Evolutionary conservation across 2,113 vertebrate species (phyloP).

Genomic region (Ciconia stormi): DNA sequence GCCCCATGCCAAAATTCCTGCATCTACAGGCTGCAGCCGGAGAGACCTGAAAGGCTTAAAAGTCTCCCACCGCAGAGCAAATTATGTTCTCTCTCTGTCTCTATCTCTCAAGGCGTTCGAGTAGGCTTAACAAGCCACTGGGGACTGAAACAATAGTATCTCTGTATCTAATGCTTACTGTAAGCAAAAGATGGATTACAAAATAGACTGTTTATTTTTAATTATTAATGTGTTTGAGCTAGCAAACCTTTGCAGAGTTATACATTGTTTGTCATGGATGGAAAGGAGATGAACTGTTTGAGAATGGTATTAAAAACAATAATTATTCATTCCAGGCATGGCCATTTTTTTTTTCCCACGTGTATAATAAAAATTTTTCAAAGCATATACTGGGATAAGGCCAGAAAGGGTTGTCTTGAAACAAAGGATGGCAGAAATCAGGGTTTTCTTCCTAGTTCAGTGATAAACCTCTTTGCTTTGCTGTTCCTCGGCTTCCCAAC

Average conservation of each 20-base stretch:
- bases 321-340: neutral
- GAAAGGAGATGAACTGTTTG: neutral
- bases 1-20: neutral
- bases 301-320: neutral
- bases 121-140: slow-evolving; percentile 52
- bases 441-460: neutral
- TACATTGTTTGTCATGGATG: neutral
- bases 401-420: neutral
- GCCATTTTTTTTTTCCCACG: neutral
- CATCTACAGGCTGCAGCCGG: neutral
- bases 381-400: neutral
- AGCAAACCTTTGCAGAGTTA: neutral
- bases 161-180: slow-evolving; percentile 64
- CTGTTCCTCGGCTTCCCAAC: neutral
- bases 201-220: slow-evolving; percentile 67
- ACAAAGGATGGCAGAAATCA: neutral
- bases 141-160: slow-evolving; percentile 55
- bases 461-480: neutral
- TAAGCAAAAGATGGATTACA: slow-evolving; percentile 67
- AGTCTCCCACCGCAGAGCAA: neutral
- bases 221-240: slow-evolving; percentile 63
- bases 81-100: neutral
- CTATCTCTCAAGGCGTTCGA: neutral
- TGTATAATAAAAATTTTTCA: neutral
- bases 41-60: neutral